Percentiles rank a stretch among this genome's conserved stretches.
These are phyloP conservation scores for Anguilla anguilla DNA, from an alignment of 2,797 vertebrate species.

Conservation along the genomic window DNA sequence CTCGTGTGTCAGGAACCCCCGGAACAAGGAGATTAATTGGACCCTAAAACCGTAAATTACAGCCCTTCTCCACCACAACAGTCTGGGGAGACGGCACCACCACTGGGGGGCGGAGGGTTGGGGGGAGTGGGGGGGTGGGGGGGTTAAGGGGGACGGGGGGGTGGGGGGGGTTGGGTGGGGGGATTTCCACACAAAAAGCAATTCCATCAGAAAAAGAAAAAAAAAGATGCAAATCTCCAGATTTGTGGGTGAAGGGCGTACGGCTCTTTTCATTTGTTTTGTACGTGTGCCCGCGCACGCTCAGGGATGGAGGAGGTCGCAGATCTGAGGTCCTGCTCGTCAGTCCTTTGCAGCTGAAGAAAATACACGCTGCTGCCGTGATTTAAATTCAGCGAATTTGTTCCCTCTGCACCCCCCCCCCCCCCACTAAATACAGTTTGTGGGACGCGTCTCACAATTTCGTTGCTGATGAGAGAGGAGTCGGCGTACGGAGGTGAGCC, in stretches of 20 bases:
- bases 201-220: conserved; percentile 73
- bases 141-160: too few relatives aligned
- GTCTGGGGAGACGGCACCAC: conserved; percentile 69
- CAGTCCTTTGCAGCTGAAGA: conserved; percentile 18
- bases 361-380: conserved; percentile 17
- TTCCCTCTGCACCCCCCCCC: too few relatives aligned
- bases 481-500: neutral
- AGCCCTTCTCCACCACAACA: conserved; percentile 74
- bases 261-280: conserved; percentile 35
- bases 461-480: neutral
- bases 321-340: neutral
- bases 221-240: conserved; percentile 72
- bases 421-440: neutral
- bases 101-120: conserved; percentile 64
- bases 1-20: conserved; percentile 76
- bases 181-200: conserved; percentile 74
- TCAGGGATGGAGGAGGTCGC: conserved; percentile 42
- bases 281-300: conserved; percentile 43
- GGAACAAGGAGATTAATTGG: conserved; percentile 78
- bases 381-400: neutral
- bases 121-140: too few relatives aligned
- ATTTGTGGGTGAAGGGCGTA: conserved; percentile 42
- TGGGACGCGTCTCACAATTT: conserved; percentile 19
- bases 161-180: too few relatives aligned
- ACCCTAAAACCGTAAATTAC: conserved; percentile 85